Percentiles rank a stretch among this genome's conserved stretches.
Evolutionary conservation across 2,113 vertebrate genomes (phyloP).

Genomic region (Grammomys surdaster): DNA sequence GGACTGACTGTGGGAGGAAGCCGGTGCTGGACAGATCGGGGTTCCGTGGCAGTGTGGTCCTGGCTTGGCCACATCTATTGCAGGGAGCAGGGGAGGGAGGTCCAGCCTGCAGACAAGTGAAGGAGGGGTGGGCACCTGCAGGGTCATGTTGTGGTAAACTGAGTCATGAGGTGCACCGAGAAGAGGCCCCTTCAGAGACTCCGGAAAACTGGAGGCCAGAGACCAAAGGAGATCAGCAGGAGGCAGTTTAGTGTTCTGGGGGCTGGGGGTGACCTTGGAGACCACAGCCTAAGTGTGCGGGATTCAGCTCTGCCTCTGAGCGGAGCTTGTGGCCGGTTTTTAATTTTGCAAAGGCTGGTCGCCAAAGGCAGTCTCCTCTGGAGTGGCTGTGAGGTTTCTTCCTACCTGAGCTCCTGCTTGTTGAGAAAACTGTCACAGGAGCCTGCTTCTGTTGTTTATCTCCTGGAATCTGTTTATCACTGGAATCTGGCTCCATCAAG

Average conservation of each 20-base stretch:
- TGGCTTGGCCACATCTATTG: background rate
- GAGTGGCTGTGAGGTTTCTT: background rate
- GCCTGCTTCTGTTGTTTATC: background rate
- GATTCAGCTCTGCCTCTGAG: background rate
- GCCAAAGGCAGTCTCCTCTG: background rate
- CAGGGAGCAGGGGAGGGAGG: background rate
- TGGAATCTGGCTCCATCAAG: background rate
- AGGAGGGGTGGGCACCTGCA: background rate
- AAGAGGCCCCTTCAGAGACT: background rate
- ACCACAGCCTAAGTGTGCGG: background rate
- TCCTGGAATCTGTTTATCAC: background rate
- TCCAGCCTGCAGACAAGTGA: background rate
- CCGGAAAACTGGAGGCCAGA: background rate
- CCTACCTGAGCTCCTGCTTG: too few relatives aligned
- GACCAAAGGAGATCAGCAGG: background rate
- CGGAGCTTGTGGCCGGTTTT: rapidly evolving
- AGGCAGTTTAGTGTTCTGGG: background rate
- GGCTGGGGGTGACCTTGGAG: background rate
- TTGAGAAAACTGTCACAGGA: background rate
- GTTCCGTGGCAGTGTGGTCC: background rate
- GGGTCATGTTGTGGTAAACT: background rate
- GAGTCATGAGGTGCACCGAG: background rate
- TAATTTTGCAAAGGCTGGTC: background rate
- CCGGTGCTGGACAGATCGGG: background rate
- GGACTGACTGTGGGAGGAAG: too few relatives aligned